Evolutionary conservation across 1,140 invertebrate species (phyloP).

Genomic region (Orius insidiosus): DNA sequence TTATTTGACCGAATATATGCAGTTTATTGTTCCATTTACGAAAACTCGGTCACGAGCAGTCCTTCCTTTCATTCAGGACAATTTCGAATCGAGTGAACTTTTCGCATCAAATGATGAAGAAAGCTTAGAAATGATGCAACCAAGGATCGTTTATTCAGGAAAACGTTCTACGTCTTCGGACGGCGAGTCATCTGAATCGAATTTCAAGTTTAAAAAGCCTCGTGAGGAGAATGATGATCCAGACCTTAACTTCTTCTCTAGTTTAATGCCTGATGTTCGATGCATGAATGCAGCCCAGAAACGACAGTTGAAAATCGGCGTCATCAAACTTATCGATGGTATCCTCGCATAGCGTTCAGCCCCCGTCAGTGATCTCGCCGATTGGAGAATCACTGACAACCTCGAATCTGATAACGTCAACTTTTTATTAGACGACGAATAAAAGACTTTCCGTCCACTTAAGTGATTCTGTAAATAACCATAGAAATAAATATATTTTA

Average conservation of each 20-base stretch:
- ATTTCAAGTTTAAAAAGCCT: neutral
- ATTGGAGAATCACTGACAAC: too few relatives aligned
- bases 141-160: neutral
- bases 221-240: slow-evolving; percentile 1
- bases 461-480: too few relatives aligned
- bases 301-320: slow-evolving; percentile 5
- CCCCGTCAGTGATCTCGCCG: too few relatives aligned
- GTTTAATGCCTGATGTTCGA: slow-evolving; percentile 5
- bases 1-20: slow-evolving; percentile 26
- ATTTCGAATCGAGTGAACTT: slow-evolving; percentile 2
- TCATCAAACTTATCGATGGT: slow-evolving; percentile 6
- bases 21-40: slow-evolving; percentile 25
- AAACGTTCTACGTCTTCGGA: neutral
- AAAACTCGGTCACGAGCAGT: slow-evolving; percentile 20
- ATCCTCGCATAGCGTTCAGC: neutral
- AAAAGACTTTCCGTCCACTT: too few relatives aligned
- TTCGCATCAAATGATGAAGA: slow-evolving; percentile 2
- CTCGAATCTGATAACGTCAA: too few relatives aligned
- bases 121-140: neutral
- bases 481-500: too few relatives aligned
- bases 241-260: slow-evolving; percentile 1
- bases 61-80: slow-evolving; percentile 8
- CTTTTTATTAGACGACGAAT: too few relatives aligned
- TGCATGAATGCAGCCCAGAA: slow-evolving; percentile 3
- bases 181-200: neutral